A percentile compares a stretch with the other conserved stretches of the same genome.
Conservation (phyloP, 2,797 vertebrate genomes). For the Cheirogaleus major region DNA sequence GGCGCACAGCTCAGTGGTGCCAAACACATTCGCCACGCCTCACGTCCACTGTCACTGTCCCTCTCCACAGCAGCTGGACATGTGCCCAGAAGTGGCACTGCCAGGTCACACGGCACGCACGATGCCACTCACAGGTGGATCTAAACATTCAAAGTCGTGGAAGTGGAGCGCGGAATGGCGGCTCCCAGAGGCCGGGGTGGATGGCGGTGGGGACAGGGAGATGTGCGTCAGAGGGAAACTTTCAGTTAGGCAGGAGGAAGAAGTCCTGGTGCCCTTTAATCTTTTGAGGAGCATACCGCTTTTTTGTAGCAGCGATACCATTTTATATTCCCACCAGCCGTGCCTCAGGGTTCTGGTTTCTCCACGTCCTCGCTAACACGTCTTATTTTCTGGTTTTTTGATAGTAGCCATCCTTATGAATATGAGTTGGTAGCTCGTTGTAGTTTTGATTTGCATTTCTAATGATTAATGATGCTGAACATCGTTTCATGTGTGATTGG, state of each 20-base stretch:
- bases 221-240: background rate
- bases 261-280: background rate
- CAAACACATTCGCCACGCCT: background rate
- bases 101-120: background rate
- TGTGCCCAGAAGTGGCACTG: background rate
- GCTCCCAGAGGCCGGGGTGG: background rate
- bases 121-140: background rate
- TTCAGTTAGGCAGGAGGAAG: background rate
- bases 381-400: background rate
- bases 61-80: no score
- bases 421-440: background rate
- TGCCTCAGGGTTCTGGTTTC: background rate
- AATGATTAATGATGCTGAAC: no score
- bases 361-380: background rate
- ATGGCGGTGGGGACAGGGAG: background rate
- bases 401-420: background rate
- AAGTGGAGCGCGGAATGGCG: background rate
- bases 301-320: no score
- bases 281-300: background rate
- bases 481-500: background rate
- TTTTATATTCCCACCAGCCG: background rate
- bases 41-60: background rate
- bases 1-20: fast-evolving
- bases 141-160: background rate
- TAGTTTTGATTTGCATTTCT: background rate